Base-by-base conservation (phyloP, 1,140 invertebrate genomes). In the Drosophila ananassae region DNA sequence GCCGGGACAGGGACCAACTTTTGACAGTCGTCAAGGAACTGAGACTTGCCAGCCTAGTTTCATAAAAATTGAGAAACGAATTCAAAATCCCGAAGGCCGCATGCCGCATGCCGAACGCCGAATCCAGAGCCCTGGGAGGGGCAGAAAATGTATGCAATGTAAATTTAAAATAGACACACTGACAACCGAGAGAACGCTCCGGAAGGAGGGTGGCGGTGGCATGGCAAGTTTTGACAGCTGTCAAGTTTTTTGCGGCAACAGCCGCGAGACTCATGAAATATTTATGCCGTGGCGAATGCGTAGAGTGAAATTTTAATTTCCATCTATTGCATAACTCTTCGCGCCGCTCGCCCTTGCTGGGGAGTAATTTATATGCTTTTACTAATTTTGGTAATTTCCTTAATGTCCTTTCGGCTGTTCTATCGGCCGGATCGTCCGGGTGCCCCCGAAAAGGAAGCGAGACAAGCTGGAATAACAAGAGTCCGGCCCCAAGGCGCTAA, bases 361-460 rank as follows among this genome's bases (percentile, higher is more conserved):
- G 2, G 53, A 32, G 73, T 79, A 84, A 79, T 82, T 73, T 87
- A 89, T 87, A 72, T 72, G 71, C 44, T 61, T 68, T 73, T 73
- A 71, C 73, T 89, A 89, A 84, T 89, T 89, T 89, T 64, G 73
- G 84, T 89, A 73, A 89, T 89, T 89, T 89, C 84, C 84, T 89
- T 90, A 89, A 89, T 89, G 84, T 90, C 85, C 77, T 73, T 66
- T 77, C 68, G 74, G 75, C 79, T 76, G 67, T 79, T 62, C 74
- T 46, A 53, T 30, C 44, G 30, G 64, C 22, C 22, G 66, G 34
- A 37, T 37, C 34, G 34, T 37, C 50, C 62, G 54, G 54, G 62
- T 47, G 28, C 44, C 37, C 25, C 34, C 9, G 12, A 75, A 66
- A 80, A 80, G 83, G 83, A 89, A 89, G 71, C 83, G 66, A 73